Evolutionary conservation across 2,113 vertebrate genomes (phyloP).

Genomic region (Antidorcas marsupialis): DNA sequence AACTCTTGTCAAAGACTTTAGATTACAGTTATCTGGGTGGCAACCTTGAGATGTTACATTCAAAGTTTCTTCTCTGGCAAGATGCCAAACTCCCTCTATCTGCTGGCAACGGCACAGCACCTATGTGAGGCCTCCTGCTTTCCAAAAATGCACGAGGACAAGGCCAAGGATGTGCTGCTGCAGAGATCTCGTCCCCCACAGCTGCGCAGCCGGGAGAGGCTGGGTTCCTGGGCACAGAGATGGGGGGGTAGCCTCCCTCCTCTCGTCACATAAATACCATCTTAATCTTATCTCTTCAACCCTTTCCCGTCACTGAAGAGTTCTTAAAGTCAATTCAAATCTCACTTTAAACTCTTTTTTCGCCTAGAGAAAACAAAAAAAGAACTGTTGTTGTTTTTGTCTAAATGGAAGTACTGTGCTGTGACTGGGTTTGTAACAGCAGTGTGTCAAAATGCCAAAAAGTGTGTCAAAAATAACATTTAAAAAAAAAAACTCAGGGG

Average conservation of each 20-base stretch:
- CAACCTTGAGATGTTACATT: slow-evolving; percentile 21
- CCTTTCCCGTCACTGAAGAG: not conserved
- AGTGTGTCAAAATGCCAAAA: slow-evolving; percentile 61
- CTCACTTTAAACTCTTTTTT: slow-evolving; percentile 29
- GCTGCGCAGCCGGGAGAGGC: not conserved
- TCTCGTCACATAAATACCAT: not conserved
- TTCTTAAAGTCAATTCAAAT: slow-evolving; percentile 38
- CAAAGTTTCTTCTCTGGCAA: slow-evolving; percentile 24
- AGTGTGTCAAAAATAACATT: slow-evolving; percentile 68
- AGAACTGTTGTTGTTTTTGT: not conserved
- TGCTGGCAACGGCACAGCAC: not conserved
- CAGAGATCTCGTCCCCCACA: not conserved
- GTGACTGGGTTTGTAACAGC: slow-evolving; percentile 48
- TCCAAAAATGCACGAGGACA: not conserved
- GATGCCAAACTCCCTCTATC: slow-evolving; percentile 9
- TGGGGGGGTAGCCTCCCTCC: not conserved
- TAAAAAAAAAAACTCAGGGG: slow-evolving; percentile 26
- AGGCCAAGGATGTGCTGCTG: not conserved
- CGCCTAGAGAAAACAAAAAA: not conserved
- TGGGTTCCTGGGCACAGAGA: not conserved
- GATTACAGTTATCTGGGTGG: not conserved
- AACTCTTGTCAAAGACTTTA: slow-evolving; percentile 2
- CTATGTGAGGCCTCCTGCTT: slow-evolving; percentile 14
- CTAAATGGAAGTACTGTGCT: slow-evolving; percentile 45
- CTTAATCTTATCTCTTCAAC: not conserved